Conservation (phyloP, 2,113 vertebrate species). For the Ctenodactylus gundi region DNA sequence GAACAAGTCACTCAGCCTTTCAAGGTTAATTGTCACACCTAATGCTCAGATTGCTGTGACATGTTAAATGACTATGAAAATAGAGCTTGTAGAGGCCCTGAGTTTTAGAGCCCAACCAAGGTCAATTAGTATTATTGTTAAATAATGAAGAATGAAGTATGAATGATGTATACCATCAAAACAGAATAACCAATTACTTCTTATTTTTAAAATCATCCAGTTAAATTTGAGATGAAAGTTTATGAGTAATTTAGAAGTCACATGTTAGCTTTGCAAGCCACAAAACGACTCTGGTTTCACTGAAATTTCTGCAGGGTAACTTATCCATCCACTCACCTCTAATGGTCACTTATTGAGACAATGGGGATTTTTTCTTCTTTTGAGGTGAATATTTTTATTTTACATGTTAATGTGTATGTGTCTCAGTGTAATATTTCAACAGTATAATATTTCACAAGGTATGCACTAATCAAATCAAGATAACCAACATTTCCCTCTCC, state of each 20-base stretch:
- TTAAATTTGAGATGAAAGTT: neutral
- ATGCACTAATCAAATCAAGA: neutral
- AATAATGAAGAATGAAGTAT: neutral
- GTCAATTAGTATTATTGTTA: neutral
- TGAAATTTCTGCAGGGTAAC: neutral
- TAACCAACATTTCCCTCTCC: neutral
- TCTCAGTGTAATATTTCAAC: neutral
- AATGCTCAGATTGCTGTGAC: neutral
- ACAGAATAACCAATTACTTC: neutral
- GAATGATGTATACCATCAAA: neutral
- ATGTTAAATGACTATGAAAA: neutral
- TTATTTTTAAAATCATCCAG: neutral
- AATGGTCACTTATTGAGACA: neutral
- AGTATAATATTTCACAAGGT: neutral
- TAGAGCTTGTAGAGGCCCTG: neutral
- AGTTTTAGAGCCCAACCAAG: neutral
- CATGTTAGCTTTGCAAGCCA: neutral
- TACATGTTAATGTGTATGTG: neutral
- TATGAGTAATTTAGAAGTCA: neutral
- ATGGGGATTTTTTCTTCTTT: neutral
- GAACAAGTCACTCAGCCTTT: neutral
- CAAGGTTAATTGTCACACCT: neutral
- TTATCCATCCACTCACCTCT: neutral
- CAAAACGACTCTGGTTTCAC: neutral
- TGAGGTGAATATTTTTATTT: neutral